Conservation (phyloP, 2,797 vertebrate species). For the Ispidina picta region DNA sequence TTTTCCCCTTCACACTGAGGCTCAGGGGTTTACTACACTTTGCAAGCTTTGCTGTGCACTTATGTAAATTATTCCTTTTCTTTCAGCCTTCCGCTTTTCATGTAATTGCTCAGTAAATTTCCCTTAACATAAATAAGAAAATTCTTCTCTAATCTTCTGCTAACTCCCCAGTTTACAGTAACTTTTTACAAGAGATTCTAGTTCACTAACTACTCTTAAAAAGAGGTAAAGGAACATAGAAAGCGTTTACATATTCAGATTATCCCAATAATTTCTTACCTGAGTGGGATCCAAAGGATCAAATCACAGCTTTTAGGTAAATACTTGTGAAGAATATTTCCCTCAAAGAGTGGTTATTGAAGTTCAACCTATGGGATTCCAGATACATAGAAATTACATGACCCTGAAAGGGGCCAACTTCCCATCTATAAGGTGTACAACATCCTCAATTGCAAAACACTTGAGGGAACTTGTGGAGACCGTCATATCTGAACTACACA, state of each 20-base stretch:
- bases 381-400: background rate
- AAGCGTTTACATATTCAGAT: background rate
- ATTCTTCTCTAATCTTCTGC: background rate
- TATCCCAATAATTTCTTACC: slow-evolving; percentile 21
- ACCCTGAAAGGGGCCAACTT: background rate
- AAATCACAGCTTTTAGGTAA: slow-evolving; percentile 31
- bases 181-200: slow-evolving; percentile 1
- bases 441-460: background rate
- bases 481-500: background rate
- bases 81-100: background rate
- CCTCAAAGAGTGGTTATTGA: background rate
- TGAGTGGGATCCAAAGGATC: background rate
- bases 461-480: background rate
- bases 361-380: background rate
- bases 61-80: background rate
- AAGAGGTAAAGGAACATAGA: background rate
- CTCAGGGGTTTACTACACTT: background rate
- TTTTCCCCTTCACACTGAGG: background rate
- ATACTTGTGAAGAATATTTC: background rate
- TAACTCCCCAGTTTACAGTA: slow-evolving; percentile 16
- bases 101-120: slow-evolving; percentile 25
- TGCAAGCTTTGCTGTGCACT: background rate
- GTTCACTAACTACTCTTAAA: background rate
- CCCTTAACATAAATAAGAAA: background rate
- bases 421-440: background rate